Evolutionary conservation across 2,113 vertebrate species (phyloP).

Genomic region (Tauraco erythrolophus): DNA sequence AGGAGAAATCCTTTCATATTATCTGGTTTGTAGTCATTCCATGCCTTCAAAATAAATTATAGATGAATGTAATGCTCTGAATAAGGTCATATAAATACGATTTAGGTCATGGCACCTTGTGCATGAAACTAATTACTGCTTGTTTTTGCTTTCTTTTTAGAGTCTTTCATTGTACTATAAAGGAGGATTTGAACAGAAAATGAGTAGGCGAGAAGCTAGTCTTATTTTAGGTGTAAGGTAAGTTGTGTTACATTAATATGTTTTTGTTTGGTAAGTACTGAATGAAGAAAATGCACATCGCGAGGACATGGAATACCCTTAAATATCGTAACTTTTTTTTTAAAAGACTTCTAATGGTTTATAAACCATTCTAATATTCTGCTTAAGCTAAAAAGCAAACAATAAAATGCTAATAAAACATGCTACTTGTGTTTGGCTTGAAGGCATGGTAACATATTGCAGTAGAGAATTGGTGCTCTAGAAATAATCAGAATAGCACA

Average conservation of each 20-base stretch:
- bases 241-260: slow-evolving; percentile 46
- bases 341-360: background rate
- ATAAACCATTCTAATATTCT: background rate
- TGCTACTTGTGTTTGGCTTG: background rate
- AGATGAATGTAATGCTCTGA: background rate
- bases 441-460: background rate
- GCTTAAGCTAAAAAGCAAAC: background rate
- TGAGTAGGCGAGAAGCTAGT: slow-evolving; percentile 92
- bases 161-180: slow-evolving; percentile 90
- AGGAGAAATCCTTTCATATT: background rate
- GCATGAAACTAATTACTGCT: slow-evolving; percentile 59
- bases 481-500: background rate
- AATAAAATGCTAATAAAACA: background rate
- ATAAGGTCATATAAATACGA: background rate
- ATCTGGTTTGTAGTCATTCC: background rate
- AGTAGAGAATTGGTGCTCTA: background rate
- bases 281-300: background rate
- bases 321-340: background rate
- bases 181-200: slow-evolving; percentile 96
- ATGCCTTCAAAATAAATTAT: background rate
- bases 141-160: slow-evolving; percentile 67
- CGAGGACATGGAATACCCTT: background rate
- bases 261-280: slow-evolving; percentile 31
- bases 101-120: slow-evolving; percentile 28
- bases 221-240: slow-evolving; percentile 95